Base-by-base conservation (phyloP, 2,113 vertebrate genomes). In the Callocephalon fimbriatum region DNA sequence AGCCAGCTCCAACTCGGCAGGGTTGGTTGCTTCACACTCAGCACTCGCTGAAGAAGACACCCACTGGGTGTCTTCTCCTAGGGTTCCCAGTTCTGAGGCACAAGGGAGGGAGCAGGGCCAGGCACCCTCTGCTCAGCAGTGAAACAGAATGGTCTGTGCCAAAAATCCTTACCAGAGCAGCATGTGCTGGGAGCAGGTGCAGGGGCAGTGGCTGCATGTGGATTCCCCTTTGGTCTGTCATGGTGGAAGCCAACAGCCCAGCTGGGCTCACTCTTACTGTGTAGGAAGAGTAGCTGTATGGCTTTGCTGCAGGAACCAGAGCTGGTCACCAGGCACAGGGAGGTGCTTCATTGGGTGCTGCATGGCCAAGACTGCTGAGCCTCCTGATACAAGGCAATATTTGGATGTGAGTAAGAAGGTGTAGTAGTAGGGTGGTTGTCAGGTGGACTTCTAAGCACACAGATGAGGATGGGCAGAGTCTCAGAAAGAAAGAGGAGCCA, bases 251-350 rank as follows among this genome's bases (percentile, higher is more conserved):
- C 87, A 73, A 15, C 56, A 68, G 44, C 74, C 53, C 65, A 42
- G 65, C 65, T 50, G 90, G 38, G 65, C 53, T 84, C 1, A 0
- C 1, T 3, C 54, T 44, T 19, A 1, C 35, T 19, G 48, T 0
- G 4, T 3, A 4, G 65, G 35, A 44, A 18, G 26, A 48, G n/a
- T 1, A 29, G 40, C 63, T 80, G 42, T 5, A 2, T 2, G 25
- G 65, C 48, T 90, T 19, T 74, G 71, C 71, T 70, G 84, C 22
- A 11, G 44, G 16, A 66, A 14, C 26, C 15, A 22, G 56, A 44
- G 37, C 40, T 45, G 35, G 1, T 50, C 84, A 8, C 15, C 10
- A 32, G 71, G 23, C 7, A 7, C 1, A 6, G 26, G 22, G 53
- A 85, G 7, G 11, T 26, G 29, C 12, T 68, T 56, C 27, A 2